These are phyloP conservation scores for Sipha flava DNA, from an alignment of 1,140 invertebrate genomes.

Conservation along the genomic window DNA sequence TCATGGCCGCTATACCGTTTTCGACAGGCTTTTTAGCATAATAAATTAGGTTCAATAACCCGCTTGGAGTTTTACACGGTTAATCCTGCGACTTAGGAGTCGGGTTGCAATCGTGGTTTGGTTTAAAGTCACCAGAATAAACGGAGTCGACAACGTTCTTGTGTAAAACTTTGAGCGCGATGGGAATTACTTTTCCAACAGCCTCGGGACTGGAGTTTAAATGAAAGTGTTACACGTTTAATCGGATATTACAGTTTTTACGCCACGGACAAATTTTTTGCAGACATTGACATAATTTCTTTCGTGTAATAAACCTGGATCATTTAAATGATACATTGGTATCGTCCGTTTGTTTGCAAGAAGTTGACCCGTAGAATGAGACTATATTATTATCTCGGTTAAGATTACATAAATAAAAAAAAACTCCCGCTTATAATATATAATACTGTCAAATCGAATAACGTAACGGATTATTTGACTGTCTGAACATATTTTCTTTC, in stretches of 20 bases:
- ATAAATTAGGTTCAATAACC: neutral
- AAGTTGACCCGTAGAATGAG: too few relatives aligned
- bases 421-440: too few relatives aligned
- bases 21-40: neutral
- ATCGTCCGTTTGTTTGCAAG: too few relatives aligned
- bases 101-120: neutral
- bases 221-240: neutral
- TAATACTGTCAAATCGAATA: too few relatives aligned
- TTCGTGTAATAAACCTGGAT: neutral
- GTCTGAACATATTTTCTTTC: too few relatives aligned
- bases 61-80: neutral
- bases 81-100: neutral
- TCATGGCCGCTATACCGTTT: neutral
- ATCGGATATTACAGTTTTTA: neutral
- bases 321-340: too few relatives aligned
- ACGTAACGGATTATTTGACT: too few relatives aligned
- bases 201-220: neutral
- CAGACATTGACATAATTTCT: too few relatives aligned
- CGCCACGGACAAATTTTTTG: neutral
- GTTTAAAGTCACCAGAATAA: neutral
- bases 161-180: neutral
- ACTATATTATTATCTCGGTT: too few relatives aligned
- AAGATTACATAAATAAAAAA: too few relatives aligned
- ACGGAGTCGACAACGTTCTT: neutral
- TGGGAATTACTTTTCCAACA: neutral